A percentile compares a stretch with the other conserved stretches of the same genome.
Conservation (phyloP, 1,140 invertebrate genomes). For the Drosophila mauritiana region DNA sequence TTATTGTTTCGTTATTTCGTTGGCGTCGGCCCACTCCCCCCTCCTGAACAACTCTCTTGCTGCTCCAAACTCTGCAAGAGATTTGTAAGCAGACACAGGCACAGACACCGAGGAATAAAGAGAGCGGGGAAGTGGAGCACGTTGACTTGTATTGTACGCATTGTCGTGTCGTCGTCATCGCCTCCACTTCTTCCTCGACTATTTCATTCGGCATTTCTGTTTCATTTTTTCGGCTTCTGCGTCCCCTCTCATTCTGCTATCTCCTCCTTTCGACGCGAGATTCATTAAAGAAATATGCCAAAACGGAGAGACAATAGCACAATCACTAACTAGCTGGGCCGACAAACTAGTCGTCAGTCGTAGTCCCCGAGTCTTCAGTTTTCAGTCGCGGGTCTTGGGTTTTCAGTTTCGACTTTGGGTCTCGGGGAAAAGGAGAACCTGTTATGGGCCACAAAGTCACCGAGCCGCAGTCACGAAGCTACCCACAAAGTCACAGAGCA, state of each 20-base stretch:
- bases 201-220: conserved; percentile 48
- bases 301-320: conserved; percentile 59
- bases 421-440: conserved; percentile 31
- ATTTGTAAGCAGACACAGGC: conserved; percentile 10
- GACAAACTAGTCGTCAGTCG: conserved; percentile 60
- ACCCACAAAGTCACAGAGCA: conserved; percentile 29
- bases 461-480: conserved; percentile 21
- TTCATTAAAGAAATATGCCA: conserved; percentile 83
- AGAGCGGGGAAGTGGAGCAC: conserved; percentile 28
- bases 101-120: not conserved
- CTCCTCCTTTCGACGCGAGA: conserved; percentile 37
- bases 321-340: conserved; percentile 38
- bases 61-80: conserved; percentile 20
- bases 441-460: conserved; percentile 41
- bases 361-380: conserved; percentile 2
- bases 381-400: not conserved
- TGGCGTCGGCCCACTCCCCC: conserved; percentile 53
- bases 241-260: conserved; percentile 16
- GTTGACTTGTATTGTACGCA: conserved; percentile 70
- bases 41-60: not conserved
- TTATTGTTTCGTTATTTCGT: conserved; percentile 82
- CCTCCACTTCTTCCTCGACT: conserved; percentile 39
- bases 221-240: conserved; percentile 27
- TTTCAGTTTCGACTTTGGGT: conserved; percentile 1
- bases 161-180: conserved; percentile 46